These are phyloP conservation scores for Prunella fulvescens DNA, from an alignment of 2,113 vertebrate genomes.

Conservation along the genomic window DNA sequence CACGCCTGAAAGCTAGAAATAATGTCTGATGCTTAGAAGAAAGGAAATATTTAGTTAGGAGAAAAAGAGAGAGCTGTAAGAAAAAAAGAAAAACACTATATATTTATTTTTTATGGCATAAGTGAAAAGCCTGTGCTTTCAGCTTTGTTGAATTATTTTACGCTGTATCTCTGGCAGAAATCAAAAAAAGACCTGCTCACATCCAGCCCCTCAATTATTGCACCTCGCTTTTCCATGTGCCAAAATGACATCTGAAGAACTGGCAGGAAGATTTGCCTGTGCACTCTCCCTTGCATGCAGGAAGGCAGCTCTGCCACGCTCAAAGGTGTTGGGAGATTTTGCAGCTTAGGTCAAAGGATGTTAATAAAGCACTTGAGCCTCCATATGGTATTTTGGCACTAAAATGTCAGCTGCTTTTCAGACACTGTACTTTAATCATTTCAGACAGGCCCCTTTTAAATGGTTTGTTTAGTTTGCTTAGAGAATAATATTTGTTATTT, in stretches of 20 bases:
- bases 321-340: constrained; percentile 21
- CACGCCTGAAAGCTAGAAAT: constrained; percentile 19
- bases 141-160: constrained; percentile 49
- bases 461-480: constrained; percentile 73
- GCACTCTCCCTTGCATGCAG: background rate
- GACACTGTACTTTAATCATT: constrained; percentile 64
- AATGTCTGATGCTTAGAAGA: constrained; percentile 29
- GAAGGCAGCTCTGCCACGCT: background rate
- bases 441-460: constrained; percentile 65
- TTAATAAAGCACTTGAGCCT: constrained; percentile 46
- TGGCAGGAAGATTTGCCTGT: background rate
- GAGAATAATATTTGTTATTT: constrained; percentile 74
- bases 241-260: constrained; percentile 38
- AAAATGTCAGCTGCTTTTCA: constrained; percentile 57
- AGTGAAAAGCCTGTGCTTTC: constrained; percentile 26
- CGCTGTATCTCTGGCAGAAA: constrained; percentile 31
- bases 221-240: background rate
- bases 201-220: background rate
- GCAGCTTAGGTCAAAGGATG: constrained; percentile 19
- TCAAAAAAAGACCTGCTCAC: background rate
- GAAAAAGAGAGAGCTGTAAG: background rate
- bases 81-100: constrained; percentile 12
- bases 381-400: constrained; percentile 65
- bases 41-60: constrained; percentile 53
- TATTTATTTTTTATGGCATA: constrained; percentile 38